Percentiles rank a stretch among this genome's conserved stretches.
Evolutionary conservation across 2,797 vertebrate genomes (phyloP).

Genomic region (Florisuga fusca): DNA sequence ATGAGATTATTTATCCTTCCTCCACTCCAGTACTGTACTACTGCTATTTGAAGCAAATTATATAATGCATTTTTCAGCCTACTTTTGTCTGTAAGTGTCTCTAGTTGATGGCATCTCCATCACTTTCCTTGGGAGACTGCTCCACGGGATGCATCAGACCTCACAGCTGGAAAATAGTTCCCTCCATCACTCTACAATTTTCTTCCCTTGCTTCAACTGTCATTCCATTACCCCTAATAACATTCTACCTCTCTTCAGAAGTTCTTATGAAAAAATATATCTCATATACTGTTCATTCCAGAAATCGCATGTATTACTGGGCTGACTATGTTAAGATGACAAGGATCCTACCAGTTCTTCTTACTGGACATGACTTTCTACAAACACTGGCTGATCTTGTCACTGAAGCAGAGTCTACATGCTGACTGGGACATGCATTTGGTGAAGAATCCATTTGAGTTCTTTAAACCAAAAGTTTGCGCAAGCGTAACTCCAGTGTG

Average conservation of each 20-base stretch:
- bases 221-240: background rate
- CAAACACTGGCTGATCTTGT: background rate
- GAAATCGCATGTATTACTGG: background rate
- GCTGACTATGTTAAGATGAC: background rate
- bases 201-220: slow-evolving; percentile 2
- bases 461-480: background rate
- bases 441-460: background rate
- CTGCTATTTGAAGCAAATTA: background rate
- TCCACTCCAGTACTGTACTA: background rate
- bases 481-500: background rate
- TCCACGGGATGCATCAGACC: slow-evolving; percentile 1
- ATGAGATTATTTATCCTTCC: background rate
- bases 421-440: background rate
- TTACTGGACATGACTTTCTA: background rate
- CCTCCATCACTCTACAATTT: slow-evolving; percentile 10
- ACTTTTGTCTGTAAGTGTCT: background rate
- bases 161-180: slow-evolving; percentile 19
- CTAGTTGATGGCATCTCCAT: background rate
- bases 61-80: background rate
- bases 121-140: background rate
- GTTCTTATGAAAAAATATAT: background rate
- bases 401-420: background rate
- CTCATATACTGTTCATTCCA: background rate
- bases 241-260: background rate
- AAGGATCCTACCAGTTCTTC: background rate